A percentile compares a stretch with the other conserved stretches of the same genome.
phyloP scores from a whole-genome alignment of 2,797 vertebrate genomes.

The Brachyalestes nurse region DNA sequence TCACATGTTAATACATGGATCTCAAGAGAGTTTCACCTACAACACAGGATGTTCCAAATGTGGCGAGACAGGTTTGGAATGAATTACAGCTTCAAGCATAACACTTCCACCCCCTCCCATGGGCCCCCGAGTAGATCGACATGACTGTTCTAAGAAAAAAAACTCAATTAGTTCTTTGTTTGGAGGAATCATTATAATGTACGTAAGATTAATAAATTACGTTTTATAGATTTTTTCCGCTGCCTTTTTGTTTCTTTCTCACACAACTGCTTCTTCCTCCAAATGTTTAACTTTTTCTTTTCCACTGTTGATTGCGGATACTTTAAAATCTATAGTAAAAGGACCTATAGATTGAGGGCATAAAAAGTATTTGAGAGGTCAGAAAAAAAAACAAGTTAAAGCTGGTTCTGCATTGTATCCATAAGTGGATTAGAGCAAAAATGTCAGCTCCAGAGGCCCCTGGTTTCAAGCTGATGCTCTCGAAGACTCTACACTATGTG shows the following conservation, averaged over 20 bases:
- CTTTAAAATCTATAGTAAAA: background rate
- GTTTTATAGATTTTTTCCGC: background rate
- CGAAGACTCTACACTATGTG: background rate
- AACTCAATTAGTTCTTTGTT: no score
- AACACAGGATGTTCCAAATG: background rate
- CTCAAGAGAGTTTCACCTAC: background rate
- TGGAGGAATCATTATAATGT: no score
- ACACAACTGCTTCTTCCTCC: background rate
- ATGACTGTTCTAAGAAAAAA: no score
- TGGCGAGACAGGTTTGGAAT: slow-evolving; percentile 9
- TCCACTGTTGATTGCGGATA: background rate
- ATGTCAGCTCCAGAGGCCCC: background rate
- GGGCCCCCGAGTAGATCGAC: no score
- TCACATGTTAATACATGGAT: background rate
- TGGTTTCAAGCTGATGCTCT: background rate
- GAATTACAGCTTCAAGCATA: background rate
- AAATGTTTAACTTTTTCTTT: background rate
- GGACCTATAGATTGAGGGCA: background rate
- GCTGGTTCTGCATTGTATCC: background rate
- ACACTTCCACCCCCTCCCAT: no score
- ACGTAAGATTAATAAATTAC: no score
- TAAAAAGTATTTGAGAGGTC: background rate
- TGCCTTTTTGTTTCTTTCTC: background rate
- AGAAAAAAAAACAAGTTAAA: background rate
- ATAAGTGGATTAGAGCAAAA: background rate